Evolutionary conservation across 2,113 vertebrate species (phyloP).

Genomic region (Trichechus manatus): DNA sequence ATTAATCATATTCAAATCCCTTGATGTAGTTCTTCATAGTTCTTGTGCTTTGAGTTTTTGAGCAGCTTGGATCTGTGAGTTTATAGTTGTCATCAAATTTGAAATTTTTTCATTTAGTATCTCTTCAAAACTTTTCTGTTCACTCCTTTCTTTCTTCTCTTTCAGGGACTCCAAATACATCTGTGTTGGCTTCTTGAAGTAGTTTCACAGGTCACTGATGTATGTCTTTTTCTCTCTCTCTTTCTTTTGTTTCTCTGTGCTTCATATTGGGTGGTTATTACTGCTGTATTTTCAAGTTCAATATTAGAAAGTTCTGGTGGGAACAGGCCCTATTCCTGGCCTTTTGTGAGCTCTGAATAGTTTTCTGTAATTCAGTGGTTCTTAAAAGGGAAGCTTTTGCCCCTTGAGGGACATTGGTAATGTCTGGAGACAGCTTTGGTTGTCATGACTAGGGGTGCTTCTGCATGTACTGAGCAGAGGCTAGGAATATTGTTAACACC

Average conservation of each 20-base stretch:
- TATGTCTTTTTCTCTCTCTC: background rate
- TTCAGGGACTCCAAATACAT: background rate
- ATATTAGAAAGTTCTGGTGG: background rate
- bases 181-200: background rate
- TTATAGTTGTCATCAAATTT: background rate
- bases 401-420: background rate
- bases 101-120: background rate
- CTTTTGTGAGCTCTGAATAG: background rate
- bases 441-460: background rate
- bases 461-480: background rate
- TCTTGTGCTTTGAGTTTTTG: background rate
- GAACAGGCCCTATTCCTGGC: background rate
- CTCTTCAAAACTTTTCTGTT: background rate
- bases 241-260: background rate
- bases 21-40: background rate
- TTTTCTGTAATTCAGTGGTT: background rate
- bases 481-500: background rate
- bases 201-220: background rate
- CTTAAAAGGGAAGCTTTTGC: background rate
- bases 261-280: background rate
- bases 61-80: background rate
- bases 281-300: background rate
- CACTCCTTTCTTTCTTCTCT: background rate
- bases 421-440: background rate
- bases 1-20: background rate